Conservation (phyloP, 1,140 invertebrate species). For the Physella acuta region DNA sequence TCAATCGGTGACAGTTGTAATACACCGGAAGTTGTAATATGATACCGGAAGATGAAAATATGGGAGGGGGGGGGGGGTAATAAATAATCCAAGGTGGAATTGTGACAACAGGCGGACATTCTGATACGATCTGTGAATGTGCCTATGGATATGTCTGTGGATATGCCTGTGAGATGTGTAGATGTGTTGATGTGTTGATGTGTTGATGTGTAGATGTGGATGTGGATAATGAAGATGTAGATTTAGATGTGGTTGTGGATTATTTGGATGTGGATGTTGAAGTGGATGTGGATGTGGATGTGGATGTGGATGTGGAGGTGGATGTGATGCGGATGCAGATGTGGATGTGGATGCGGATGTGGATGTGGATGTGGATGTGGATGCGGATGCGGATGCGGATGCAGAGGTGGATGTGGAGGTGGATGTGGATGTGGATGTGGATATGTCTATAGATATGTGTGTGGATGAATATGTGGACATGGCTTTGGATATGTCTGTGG, state of each 20-base stretch:
- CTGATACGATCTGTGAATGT: too few relatives aligned
- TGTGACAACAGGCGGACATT: too few relatives aligned
- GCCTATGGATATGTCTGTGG: too few relatives aligned
- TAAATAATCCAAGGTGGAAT: too few relatives aligned
- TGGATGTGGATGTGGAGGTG: too few relatives aligned
- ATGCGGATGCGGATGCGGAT: neutral
- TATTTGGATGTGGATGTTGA: too few relatives aligned
- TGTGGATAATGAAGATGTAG: too few relatives aligned
- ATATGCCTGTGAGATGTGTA: too few relatives aligned
- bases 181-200: too few relatives aligned
- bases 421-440: neutral
- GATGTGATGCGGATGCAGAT: neutral
- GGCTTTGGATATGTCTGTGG: neutral
- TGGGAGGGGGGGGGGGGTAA: neutral
- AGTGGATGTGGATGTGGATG: neutral
- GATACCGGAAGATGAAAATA: neutral
- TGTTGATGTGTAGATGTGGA: too few relatives aligned
- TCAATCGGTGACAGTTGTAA: too few relatives aligned
- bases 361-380: neutral
- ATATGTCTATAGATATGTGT: neutral
- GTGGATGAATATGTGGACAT: neutral
- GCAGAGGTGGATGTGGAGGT: neutral
- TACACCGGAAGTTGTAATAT: neutral
- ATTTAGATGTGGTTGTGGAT: too few relatives aligned
- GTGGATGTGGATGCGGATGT: neutral